Conservation (phyloP, 2,113 vertebrate genomes). For the Acanthochromis polyacanthus region DNA sequence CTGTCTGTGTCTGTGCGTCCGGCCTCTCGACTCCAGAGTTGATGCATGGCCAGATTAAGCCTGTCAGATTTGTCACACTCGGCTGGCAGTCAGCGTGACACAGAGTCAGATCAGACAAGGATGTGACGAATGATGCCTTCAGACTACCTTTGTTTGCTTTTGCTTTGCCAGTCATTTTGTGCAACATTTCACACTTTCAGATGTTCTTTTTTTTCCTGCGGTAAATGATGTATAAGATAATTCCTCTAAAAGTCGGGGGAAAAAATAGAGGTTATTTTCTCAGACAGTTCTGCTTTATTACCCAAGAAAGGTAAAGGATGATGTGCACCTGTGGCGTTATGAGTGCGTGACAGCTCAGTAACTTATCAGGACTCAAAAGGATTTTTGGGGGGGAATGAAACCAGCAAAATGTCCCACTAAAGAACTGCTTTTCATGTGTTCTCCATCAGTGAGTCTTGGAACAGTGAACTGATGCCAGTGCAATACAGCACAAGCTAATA, state of each 20-base stretch:
- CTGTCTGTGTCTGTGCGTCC: conserved; percentile 29
- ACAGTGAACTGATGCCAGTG: background rate
- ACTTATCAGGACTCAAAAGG: conserved; percentile 10
- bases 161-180: conserved; percentile 52
- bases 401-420: background rate
- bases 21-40: conserved; percentile 30
- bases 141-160: conserved; percentile 52
- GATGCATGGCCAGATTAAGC: conserved; percentile 65
- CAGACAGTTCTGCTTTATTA: conserved; percentile 21
- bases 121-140: conserved; percentile 46
- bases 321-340: conserved; percentile 3
- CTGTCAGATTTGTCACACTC: conserved; percentile 51
- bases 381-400: background rate
- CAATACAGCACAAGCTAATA: background rate
- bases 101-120: conserved; percentile 55
- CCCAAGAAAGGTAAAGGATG: conserved; percentile 29
- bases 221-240: conserved; percentile 39
- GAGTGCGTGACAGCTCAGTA: conserved; percentile 21
- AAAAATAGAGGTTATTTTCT: background rate
- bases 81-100: conserved; percentile 48
- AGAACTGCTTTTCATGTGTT: background rate
- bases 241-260: conserved; percentile 8
- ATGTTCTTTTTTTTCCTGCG: background rate
- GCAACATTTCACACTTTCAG: conserved; percentile 56
- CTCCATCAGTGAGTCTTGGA: background rate